phyloP scores from a whole-genome alignment of 2,113 vertebrate genomes.

The Penelope pileata region DNA sequence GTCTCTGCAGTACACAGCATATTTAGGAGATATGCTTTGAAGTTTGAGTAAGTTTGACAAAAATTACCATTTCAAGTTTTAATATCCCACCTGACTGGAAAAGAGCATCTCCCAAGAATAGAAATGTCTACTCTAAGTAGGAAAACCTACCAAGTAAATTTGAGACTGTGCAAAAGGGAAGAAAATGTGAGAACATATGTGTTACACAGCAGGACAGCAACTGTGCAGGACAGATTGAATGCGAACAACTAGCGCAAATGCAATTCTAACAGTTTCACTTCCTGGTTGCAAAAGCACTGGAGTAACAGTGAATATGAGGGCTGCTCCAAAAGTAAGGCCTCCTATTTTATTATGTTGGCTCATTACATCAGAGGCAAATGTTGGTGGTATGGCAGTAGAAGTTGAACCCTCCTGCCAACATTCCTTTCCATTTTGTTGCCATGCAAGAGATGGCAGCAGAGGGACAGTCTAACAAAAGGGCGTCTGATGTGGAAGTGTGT shows the following conservation, averaged over 20 bases:
- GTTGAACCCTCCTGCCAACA: neutral
- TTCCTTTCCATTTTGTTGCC: neutral
- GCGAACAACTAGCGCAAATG: neutral
- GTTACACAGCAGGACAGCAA: neutral
- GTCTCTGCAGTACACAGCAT: neutral
- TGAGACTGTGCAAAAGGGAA: neutral
- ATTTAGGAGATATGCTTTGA: neutral
- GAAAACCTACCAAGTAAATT: neutral
- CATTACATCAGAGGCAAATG: neutral
- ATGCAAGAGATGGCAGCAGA: neutral
- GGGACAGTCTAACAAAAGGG: neutral
- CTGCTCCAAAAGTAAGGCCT: neutral
- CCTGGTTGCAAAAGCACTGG: neutral
- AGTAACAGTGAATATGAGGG: neutral
- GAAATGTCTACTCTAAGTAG: neutral
- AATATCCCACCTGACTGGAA: neutral
- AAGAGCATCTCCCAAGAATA: neutral
- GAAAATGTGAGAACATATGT: neutral
- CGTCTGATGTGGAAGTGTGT: neutral
- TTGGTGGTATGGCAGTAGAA: neutral
- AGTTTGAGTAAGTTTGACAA: neutral
- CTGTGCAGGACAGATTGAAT: neutral
- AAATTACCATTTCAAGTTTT: constrained; percentile 8
- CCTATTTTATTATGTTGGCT: neutral
- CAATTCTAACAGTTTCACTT: neutral